Evolutionary conservation across 2,797 vertebrate genomes (phyloP).

Genomic region (Meriones psammophilus): DNA sequence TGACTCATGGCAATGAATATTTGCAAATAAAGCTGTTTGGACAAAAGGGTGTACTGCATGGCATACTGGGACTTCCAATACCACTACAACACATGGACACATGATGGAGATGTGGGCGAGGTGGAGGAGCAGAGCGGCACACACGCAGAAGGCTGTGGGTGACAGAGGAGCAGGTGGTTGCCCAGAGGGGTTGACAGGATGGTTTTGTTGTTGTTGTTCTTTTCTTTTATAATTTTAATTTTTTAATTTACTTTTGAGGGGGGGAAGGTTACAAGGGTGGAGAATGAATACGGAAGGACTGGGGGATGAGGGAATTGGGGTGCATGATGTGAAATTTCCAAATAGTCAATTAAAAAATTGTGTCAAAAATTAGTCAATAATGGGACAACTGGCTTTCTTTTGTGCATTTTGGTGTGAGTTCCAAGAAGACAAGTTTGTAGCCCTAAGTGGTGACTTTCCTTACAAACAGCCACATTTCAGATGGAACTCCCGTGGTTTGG

Average conservation of each 20-base stretch:
- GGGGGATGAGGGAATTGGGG: background rate
- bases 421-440: background rate
- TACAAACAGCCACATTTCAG: background rate
- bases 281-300: background rate
- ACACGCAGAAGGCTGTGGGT: background rate
- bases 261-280: background rate
- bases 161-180: background rate
- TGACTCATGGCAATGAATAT: background rate
- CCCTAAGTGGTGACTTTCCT: background rate
- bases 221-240: background rate
- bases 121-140: background rate
- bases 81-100: background rate
- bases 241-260: background rate
- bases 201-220: background rate
- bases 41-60: background rate
- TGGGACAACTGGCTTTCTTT: slow-evolving; percentile 14
- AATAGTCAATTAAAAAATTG: background rate
- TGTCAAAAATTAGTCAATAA: slow-evolving; percentile 13
- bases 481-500: background rate
- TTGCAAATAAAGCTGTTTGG: background rate
- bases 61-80: background rate
- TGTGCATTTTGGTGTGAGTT: background rate
- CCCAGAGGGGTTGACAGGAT: background rate
- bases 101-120: background rate
- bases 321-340: background rate